Evolutionary conservation across 2,797 vertebrate genomes (phyloP).

Genomic region (Cetoscarus ocellatus): DNA sequence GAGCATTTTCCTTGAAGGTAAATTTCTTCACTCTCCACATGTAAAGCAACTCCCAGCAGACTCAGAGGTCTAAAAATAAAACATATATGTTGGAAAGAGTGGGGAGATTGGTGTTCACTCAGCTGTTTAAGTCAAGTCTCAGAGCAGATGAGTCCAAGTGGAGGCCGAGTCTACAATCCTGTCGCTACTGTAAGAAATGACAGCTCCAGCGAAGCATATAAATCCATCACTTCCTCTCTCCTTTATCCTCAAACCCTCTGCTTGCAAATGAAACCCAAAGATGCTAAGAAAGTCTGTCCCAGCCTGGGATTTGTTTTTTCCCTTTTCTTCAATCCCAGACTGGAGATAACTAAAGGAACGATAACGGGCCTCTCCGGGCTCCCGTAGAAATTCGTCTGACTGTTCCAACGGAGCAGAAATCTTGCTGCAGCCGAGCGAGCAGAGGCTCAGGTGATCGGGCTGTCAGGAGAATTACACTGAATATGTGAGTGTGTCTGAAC

Average conservation of each 20-base stretch:
- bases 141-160: constrained; percentile 9
- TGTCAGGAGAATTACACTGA: constrained; percentile 61
- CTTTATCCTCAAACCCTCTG: not conserved
- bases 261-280: constrained; percentile 19
- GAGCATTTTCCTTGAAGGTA: not conserved
- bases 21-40: not conserved
- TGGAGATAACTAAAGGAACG: constrained; percentile 24
- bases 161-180: constrained; percentile 3
- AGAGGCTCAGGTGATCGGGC: constrained; percentile 75
- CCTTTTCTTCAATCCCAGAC: constrained; percentile 15
- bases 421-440: constrained; percentile 48
- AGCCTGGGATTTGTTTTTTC: constrained; percentile 23
- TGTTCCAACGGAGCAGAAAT: constrained; percentile 58
- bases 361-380: constrained; percentile 53
- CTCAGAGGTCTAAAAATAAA: not conserved
- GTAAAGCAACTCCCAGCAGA: not conserved
- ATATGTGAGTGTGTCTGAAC: constrained; percentile 59
- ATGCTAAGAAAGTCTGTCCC: constrained; percentile 17
- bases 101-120: not conserved
- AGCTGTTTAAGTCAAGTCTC: constrained; percentile 12
- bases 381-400: constrained; percentile 46
- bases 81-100: not conserved
- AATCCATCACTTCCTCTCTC: not conserved
- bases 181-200: constrained; percentile 3
- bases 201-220: constrained; percentile 1